Evolutionary conservation across 2,888 invertebrate genomes (phyloP).

Genomic region (Hypercompe scribonia): DNA sequence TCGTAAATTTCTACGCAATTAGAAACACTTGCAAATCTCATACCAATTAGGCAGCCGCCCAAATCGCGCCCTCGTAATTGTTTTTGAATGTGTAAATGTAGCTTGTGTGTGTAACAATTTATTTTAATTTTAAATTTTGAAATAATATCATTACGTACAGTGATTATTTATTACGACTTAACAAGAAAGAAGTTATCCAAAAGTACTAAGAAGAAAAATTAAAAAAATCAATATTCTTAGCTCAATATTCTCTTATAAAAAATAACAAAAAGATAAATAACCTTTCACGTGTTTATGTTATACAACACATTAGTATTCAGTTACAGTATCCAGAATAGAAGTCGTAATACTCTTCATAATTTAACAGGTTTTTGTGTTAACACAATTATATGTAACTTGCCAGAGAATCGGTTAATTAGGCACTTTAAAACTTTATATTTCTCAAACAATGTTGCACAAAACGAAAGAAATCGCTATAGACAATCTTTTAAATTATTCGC

Average conservation of each 20-base stretch:
- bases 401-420: slow-evolving; percentile 1
- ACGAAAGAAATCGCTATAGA: slow-evolving; percentile 82
- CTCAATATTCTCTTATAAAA: too few relatives aligned
- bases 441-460: slow-evolving; percentile 72
- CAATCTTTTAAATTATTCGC: slow-evolving; percentile 83
- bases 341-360: not conserved
- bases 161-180: not conserved
- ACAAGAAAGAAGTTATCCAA: too few relatives aligned
- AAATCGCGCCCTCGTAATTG: slow-evolving; percentile 84
- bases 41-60: slow-evolving; percentile 86
- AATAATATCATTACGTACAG: slow-evolving; percentile 14
- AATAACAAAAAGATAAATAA: too few relatives aligned
- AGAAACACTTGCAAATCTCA: slow-evolving; percentile 85
- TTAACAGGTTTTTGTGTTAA: not conserved
- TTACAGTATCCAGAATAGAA: not conserved
- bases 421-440: slow-evolving; percentile 44
- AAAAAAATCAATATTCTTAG: too few relatives aligned
- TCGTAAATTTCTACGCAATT: slow-evolving; percentile 83
- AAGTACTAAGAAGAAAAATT: too few relatives aligned
- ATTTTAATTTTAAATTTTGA: slow-evolving; percentile 63
- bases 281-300: not conserved
- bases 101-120: slow-evolving; percentile 79
- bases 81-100: slow-evolving; percentile 81
- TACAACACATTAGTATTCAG: not conserved
- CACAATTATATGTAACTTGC: not conserved